Evolutionary conservation across 1,140 invertebrate species (phyloP), one percentile per base, ranked within the genome.

Genomic region (Ylistrum balloti): DNA sequence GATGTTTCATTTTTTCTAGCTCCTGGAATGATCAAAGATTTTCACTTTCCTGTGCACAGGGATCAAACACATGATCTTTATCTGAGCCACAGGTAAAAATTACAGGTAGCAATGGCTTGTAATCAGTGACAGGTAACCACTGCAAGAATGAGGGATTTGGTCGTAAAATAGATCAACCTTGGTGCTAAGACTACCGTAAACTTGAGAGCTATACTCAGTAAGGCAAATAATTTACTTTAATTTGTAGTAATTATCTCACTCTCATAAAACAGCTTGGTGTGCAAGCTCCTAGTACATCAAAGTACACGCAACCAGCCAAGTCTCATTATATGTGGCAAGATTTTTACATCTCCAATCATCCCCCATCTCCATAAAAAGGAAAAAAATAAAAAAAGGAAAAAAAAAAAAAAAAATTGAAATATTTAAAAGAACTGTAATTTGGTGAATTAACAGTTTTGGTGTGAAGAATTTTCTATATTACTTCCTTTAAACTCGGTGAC

Each of bases 1-100:
- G 56, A 74, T 74, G 56, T 74, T 74, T n/a, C 22, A 1, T 56
- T n/a, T 74, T 28, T 74, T 74, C 9, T 3, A 74, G 17, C 56
- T 74, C 56, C 56, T 5, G 56, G 22, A 28, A 74, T 74, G 56
- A 74, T 74, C 56, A 74, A 74, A 74, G 56, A 74, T 74, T 74
- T 74, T 11, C 56, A 74, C 56, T 74, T 74, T 74, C 56, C 56
- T 74, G 56, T 74, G n/a, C 11, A n/a, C 22, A n/a, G 56, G 56
- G 56, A 74, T 74, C 56, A 74, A 74, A 74, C 22, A 74, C 1
- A n/a, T 17, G n/a, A 74, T 74, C 22, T 74, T 5, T 74, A 74
- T 74, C 56, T n/a, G n/a, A 74, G n/a, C 5, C 56, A n/a, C 22
- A 28, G 56, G 56, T 74, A 74, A 28, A 74, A 74, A 28, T n/a